Percentiles rank a stretch among this genome's conserved stretches.
Evolutionary conservation across 2,888 invertebrate species (phyloP).

Genomic region (Lamellibrachia columna): DNA sequence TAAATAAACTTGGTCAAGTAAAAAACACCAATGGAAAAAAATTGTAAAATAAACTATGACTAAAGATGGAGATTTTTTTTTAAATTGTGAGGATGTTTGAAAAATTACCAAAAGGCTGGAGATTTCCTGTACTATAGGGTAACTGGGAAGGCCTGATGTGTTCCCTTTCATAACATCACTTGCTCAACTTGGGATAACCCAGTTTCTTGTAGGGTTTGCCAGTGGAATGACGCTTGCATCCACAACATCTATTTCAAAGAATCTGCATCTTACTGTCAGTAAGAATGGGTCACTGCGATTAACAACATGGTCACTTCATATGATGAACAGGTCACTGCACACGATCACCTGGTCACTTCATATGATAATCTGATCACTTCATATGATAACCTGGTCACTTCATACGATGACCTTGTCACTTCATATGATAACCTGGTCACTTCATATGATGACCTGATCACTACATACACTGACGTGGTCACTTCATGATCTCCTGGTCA

Average conservation of each 20-base stretch:
- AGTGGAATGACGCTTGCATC: background rate
- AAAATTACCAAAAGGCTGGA: too few species aligned
- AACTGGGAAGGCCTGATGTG: too few species aligned
- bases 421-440: background rate
- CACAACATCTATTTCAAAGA: background rate
- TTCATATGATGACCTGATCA: background rate
- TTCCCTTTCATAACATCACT: background rate
- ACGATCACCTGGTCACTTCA: background rate
- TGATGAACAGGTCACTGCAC: background rate
- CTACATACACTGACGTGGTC: background rate
- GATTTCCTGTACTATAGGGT: too few species aligned
- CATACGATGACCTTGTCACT: background rate
- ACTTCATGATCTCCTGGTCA: background rate
- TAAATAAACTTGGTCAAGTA: too few species aligned
- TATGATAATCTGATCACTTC: background rate
- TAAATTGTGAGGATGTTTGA: too few species aligned
- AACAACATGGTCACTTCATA: background rate
- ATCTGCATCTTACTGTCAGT: background rate
- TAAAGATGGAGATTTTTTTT: too few species aligned
- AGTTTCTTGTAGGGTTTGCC: slow-evolving; percentile 1
- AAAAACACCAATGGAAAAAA: too few species aligned
- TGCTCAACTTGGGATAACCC: background rate
- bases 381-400: background rate
- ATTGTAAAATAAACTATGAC: too few species aligned
- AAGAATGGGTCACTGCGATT: background rate